Base-by-base conservation (phyloP, 2,888 invertebrate species). In the Rhabditoides inermis region DNA sequence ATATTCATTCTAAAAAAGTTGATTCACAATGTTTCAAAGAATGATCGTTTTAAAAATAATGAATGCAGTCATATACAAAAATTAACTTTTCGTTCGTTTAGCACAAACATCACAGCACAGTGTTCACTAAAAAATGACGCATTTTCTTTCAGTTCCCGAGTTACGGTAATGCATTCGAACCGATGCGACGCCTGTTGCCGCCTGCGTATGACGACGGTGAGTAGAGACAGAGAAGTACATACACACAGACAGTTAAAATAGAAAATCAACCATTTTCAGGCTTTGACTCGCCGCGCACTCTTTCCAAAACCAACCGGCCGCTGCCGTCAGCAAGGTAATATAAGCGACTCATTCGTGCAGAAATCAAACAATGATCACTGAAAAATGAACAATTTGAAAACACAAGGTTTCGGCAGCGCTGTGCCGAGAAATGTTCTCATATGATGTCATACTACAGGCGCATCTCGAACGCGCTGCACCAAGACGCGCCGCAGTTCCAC, bases 161-260 rank as follows among this genome's bases (percentile, higher is more conserved):
- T 41, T 75, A 70, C 48, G 74, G 74, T 23, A 75, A 72, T 39
- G 69, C 74, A 15, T 74, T 74, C 53, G 61, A 56, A 10, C 66
- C 72, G 25, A 58, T 75, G 60, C 30, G 73, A 42, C 53, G 74
- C 20, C 55, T 74, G 26, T 55, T 68, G 15, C 70, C 67, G 40
- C 86, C 90, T 0, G 83, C 84, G 42, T 90, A 90, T 79, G 84
- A 86, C 35, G 90, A 90, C 77, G 88, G 87, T 69, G 51, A 20
- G 7, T 7, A 32, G 35, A 32, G 35, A 32, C 10, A 32, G 35
- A 32, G 35, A 32, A 15, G 15, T 7, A 32, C 10, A 32, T 7
- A 32, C 10, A 32, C 10, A 32, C 10, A 32, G 35, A 32, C 10
- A 32, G 35, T 12, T 7, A 32, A 15, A 23, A 36, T 36, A 36